Evolutionary conservation across 1,140 invertebrate genomes (phyloP), one percentile per base, ranked within the genome.

Genomic region (Trichoplusia ni): DNA sequence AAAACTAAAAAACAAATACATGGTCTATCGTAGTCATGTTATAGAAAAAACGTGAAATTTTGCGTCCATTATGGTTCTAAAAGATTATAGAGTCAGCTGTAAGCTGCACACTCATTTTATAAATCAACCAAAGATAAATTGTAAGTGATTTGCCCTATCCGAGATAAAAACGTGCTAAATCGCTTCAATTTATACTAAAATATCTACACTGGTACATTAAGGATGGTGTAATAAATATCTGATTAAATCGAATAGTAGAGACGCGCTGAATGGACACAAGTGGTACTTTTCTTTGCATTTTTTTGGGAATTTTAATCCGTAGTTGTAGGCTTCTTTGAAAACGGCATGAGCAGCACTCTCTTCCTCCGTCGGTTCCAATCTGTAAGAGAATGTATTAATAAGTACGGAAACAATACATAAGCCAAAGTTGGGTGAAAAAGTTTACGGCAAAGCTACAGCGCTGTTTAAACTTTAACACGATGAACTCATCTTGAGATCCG

Each of bases 251-350:
- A 62, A 62, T 1, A 70, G 38, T 9, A 65, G 16, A n/a, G 21
- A 29, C 3, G 31, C 19, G 11, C 51, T 54, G 23, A 70, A 65
- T 2, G 58, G 49, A 31, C 67, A 70, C 13, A 62, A 33, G 5
- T 56, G 58, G 31, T 65, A 70, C 19, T 58, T 33, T 21, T 49
- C 46, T 35, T 18, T 47, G 19, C 67, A 70, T 4, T 33, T 14
- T 13, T 7, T 31, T 14, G 25, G 31, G 27, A 18, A 35, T 11
- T 18, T 38, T 33, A 4, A 33, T 11, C 67, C 67, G 8, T 51
- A 21, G 7, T 58, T 40, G 42, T 65, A 65, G 2, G 67, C 67
- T 35, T 65, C 21, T 21, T 61, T 46, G 44, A 70, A 70, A 6
- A 51, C 47, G 9, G 49, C n/a, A 9, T 35, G 37, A 0, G 67